Conservation (phyloP, 2,888 invertebrate species). For the Maniola hyperantus region DNA sequence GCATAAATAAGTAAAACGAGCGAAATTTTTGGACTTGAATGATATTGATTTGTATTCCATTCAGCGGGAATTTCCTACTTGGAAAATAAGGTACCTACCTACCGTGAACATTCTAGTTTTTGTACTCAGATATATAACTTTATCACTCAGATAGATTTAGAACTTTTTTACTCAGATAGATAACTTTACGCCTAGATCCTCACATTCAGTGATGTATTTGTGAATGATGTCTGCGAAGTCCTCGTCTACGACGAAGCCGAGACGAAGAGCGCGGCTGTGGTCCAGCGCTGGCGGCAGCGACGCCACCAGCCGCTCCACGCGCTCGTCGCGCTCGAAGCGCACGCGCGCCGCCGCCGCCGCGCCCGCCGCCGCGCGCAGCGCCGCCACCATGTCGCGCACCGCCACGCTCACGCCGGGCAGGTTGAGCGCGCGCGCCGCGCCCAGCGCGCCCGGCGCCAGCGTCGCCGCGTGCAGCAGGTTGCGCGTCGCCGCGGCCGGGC, state of each 20-base stretch:
- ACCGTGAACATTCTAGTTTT: no score
- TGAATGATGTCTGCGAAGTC: slow-evolving; percentile 59
- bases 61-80: no score
- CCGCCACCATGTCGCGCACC: slow-evolving; percentile 57
- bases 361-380: slow-evolving; percentile 60
- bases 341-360: slow-evolving; percentile 53
- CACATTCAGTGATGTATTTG: slow-evolving; percentile 47
- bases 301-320: slow-evolving; percentile 56
- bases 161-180: no score
- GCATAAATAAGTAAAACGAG: no score
- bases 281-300: slow-evolving; percentile 63
- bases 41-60: no score
- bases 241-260: slow-evolving; percentile 61
- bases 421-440: slow-evolving; percentile 57
- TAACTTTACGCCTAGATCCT: background rate
- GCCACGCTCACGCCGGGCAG: slow-evolving; percentile 65
- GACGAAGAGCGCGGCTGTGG: slow-evolving; percentile 53
- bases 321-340: slow-evolving; percentile 51
- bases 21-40: no score
- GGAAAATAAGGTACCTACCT: no score
- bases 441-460: slow-evolving; percentile 49
- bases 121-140: no score
- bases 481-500: slow-evolving; percentile 58
- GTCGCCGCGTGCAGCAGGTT: slow-evolving; percentile 60
- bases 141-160: no score